Base-by-base conservation (phyloP, 2,888 invertebrate species). In the Diaperis boleti region DNA sequence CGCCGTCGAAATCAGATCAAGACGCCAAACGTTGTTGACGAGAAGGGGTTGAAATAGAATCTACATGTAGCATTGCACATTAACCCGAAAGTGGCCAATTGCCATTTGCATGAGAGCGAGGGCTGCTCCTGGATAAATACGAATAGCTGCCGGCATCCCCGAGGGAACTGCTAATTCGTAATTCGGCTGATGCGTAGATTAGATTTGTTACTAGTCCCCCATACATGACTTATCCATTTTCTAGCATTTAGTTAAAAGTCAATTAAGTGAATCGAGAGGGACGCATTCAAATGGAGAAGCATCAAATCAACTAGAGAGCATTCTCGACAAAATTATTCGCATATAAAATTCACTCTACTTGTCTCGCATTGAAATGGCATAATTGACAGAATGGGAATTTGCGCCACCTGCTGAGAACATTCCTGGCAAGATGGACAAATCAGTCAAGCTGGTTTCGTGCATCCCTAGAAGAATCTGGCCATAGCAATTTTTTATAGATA, bases 181-280 rank as follows among this genome's bases (percentile, higher is more conserved):
- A 79, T 80, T 79, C 79, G 78, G 75, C 77, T 78, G 78, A 79
- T 79, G 77, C 75, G 73, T 74, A 78, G 81, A 81, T 81, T 80
- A 79, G 79, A 80, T 80, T 81, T 80, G 76, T 77, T 76, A 70
- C 69, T 72, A 69, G 71, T 68, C 76, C 72, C 74, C 75, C 74
- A 73, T 75, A 80, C 81, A 81, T 76, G 79, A 80, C 79, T 80
- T 80, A 80, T 78, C 81, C 82, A 82, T 82, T 82, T 81, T 82
- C 80, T 81, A 79, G 78, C 80, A 79, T 80, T 81, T 81, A 80
- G 80, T 79, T 79, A 78, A 81, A 81, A 82, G 80, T 81, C 80
- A 81, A 82, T 82, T 82, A 80, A 73, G 67, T 68, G 75, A 75
- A 75, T 75, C 73, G 60, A 66, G 69, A 71, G 65, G 67, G 72